These are phyloP conservation scores for Bergia sp. DNA, from an alignment of 92 coral and sea anemone genomes.

Conservation along the genomic window DNA sequence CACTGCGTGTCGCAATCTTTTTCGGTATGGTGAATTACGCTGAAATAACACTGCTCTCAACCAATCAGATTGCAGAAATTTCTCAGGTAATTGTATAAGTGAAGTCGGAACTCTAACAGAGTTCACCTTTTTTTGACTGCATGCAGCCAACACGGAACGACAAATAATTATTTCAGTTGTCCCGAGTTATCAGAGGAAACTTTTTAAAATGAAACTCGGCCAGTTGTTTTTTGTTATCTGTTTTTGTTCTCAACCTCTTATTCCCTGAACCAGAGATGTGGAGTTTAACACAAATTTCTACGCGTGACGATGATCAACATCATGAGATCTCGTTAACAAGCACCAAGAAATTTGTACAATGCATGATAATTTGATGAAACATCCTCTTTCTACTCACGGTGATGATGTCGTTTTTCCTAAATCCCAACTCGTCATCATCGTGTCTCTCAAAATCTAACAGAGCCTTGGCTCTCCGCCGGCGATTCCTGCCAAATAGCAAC, in stretches of 20 bases:
- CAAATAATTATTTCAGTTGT: not conserved
- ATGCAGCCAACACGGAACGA: not conserved
- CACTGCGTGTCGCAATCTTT: too few species aligned
- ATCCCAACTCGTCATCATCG: constrained; percentile 97
- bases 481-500: constrained; percentile 62
- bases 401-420: constrained; percentile 93
- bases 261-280: too few species aligned
- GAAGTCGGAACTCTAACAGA: too few species aligned
- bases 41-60: too few species aligned
- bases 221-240: too few species aligned
- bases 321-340: not conserved
- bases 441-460: constrained; percentile 96
- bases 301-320: not conserved
- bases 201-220: too few species aligned
- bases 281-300: too few species aligned
- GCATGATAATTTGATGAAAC: too few species aligned
- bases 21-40: too few species aligned
- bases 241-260: too few species aligned
- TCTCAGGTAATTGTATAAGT: too few species aligned
- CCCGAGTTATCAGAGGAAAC: not conserved
- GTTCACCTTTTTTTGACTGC: not conserved
- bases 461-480: constrained; percentile 95
- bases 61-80: too few species aligned
- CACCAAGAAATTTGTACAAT: not conserved
- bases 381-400: constrained; percentile 63